Evolutionary conservation across 2,113 vertebrate species (phyloP).

Genomic region (Elachura formosa): DNA sequence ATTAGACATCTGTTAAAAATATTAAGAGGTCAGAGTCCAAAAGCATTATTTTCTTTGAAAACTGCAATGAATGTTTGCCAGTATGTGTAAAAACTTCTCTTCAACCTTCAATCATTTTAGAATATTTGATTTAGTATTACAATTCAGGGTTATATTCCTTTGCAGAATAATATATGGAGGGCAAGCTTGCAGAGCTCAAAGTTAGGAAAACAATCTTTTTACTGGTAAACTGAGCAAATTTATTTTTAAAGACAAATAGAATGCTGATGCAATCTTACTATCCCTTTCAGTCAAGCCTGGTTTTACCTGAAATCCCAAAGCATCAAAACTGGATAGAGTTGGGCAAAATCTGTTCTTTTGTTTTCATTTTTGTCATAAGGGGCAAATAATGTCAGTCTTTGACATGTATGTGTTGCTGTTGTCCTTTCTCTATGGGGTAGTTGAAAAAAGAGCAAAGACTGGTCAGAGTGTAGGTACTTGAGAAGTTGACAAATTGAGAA

Average conservation of each 20-base stretch:
- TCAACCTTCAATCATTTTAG: constrained; percentile 49
- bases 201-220: constrained; percentile 41
- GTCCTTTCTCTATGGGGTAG: not conserved
- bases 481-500: too few relatives aligned
- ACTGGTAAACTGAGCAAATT: not conserved
- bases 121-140: constrained; percentile 50
- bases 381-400: not conserved
- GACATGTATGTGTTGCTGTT: not conserved
- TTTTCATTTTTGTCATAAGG: not conserved
- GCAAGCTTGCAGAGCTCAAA: constrained; percentile 14
- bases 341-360: not conserved
- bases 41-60: constrained; percentile 36
- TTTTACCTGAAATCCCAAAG: not conserved
- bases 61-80: not conserved
- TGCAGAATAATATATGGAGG: constrained; percentile 41
- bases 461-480: not conserved
- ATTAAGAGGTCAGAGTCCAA: not conserved
- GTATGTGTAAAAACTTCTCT: constrained; percentile 23
- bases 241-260: not conserved
- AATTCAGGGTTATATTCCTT: constrained; percentile 57
- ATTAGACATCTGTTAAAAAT: constrained; percentile 49
- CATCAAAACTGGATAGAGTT: accelerated
- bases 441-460: not conserved
- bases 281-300: not conserved
- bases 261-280: not conserved